Base-by-base conservation (phyloP, 2,113 vertebrate species). In the Austrofundulus limnaeus region DNA sequence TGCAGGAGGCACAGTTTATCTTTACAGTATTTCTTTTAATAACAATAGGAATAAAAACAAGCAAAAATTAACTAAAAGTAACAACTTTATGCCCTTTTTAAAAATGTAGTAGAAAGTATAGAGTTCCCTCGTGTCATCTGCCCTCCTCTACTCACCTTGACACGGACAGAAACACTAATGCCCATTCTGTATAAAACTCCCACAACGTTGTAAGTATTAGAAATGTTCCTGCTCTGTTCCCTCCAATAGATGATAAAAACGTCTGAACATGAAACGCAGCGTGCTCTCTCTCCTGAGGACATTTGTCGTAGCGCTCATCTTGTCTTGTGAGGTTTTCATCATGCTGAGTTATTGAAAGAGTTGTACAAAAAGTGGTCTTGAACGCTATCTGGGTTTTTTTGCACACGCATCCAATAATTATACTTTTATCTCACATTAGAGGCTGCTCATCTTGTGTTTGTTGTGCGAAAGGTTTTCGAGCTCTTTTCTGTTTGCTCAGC, bases 401-500 rank as follows among this genome's bases (percentile, higher is more conserved):
- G 31, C 31, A 34, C 5, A 34, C 31, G 8, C 17, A 24, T 42
- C 4, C 34, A 38, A 21, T 15, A 38, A 54, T 13, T 7, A 21
- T 38, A 38, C 14, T 14, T n/a, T 37, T 3, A 38, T 54, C 34
- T 38, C 2, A 13, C 28, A 14, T 53, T 53, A 5, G 62, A n/a
- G 42, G 52, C 7, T 57, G 14, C 45, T 41, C 45, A n/a, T 31
- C 15, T 54, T 34, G 37, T 62, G 51, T 23, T 62, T 17, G 31
- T 42, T 24, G 25, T 48, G 23, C 37, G 28, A 34, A 16, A 34
- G n/a, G 11, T 20, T 11, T 61, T 23, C 9, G 24, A 34, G 25
- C 9, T 25, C n/a, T n/a, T 57, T 50, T n/a, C 24, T 28, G 19
- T 25, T 13, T 20, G 23, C 37, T 20, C 3, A 11, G 8, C 2